These are phyloP conservation scores for Rallus limicola DNA, from an alignment of 2,113 vertebrate genomes.

Conservation along the genomic window DNA sequence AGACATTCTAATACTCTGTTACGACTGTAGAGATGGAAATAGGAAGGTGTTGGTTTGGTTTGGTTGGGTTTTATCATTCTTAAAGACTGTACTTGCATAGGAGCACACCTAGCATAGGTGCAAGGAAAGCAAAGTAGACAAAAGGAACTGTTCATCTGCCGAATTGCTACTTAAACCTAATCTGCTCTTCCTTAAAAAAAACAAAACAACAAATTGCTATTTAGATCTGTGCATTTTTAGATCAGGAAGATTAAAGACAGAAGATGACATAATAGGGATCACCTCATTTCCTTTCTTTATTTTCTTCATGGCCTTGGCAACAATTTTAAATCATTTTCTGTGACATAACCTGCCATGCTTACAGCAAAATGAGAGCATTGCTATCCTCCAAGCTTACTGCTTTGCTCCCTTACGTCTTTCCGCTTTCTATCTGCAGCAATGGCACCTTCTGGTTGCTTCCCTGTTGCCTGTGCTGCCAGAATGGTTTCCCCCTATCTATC, in stretches of 20 bases:
- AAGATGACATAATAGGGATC: background rate
- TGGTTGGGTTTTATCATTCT: background rate
- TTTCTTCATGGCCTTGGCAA: background rate
- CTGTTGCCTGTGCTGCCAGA: background rate
- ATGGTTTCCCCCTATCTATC: background rate
- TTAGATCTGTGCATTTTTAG: background rate
- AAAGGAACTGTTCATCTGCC: background rate
- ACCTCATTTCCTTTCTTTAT: background rate
- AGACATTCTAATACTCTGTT: background rate
- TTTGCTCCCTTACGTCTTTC: background rate
- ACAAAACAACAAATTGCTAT: background rate
- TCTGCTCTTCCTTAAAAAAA: background rate
- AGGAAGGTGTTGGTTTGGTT: background rate
- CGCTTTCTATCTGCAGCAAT: background rate
- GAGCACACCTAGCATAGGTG: background rate
- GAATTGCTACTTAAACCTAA: background rate
- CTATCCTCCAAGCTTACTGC: background rate
- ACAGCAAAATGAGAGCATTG: background rate
- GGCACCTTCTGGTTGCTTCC: background rate
- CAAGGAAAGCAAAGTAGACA: background rate
- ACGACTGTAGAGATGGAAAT: background rate
- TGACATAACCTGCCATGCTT: background rate
- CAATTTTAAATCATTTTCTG: background rate
- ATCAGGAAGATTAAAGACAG: background rate
- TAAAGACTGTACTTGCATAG: background rate